Percentiles rank a stretch among this genome's conserved stretches.
These are phyloP conservation scores for Gorsachius magnificus DNA, from an alignment of 2,797 vertebrate species.

Conservation along the genomic window DNA sequence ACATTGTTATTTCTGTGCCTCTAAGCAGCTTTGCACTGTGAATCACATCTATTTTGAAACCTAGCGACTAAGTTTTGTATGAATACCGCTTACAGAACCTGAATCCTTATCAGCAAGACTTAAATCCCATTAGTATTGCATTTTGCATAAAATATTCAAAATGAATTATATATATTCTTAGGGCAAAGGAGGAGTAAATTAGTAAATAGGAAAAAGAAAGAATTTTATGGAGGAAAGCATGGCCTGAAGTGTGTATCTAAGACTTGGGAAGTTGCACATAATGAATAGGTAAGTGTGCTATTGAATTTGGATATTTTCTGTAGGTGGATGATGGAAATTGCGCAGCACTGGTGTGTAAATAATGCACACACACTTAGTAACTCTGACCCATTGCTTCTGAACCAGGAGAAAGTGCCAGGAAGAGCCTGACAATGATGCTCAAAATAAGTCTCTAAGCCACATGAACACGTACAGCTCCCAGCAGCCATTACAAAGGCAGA, in stretches of 20 bases:
- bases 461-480: neutral
- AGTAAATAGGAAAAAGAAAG: neutral
- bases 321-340: constrained; percentile 5
- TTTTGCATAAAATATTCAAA: constrained; percentile 52
- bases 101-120: constrained; percentile 31
- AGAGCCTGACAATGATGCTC: neutral
- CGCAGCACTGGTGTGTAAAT: neutral
- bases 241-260: neutral
- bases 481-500: neutral
- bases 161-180: constrained; percentile 18
- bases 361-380: neutral
- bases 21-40: constrained; percentile 29
- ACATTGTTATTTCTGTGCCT: constrained; percentile 10
- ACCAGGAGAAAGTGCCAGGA: neutral
- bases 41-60: constrained; percentile 35
- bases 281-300: neutral
- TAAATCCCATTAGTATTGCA: constrained; percentile 40
- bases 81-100: neutral
- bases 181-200: constrained; percentile 19
- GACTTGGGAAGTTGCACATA: neutral
- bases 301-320: constrained; percentile 3
- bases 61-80: neutral
- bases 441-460: neutral
- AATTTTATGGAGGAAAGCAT: neutral
- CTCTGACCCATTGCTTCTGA: neutral